Base-by-base conservation (phyloP, 2,113 vertebrate species). In the Phrynocephalus versicolor region DNA sequence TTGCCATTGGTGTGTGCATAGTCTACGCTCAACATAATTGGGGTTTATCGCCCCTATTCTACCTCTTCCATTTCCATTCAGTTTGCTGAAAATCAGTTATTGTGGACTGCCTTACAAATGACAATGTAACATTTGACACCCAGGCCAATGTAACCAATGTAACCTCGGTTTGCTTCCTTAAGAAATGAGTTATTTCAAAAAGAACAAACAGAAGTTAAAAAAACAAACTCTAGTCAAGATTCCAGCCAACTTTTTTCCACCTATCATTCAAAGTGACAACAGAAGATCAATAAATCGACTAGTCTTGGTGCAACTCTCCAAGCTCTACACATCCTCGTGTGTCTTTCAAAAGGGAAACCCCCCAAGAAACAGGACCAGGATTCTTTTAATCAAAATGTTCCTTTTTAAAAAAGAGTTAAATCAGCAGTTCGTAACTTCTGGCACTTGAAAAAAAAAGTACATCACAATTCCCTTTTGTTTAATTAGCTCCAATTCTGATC, bases 381-480 rank as follows among this genome's bases (percentile, higher is more conserved):
- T 80, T 67, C 27, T 15, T 45, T 67, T 45, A 45, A 80, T 18
- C 9, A 80, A 27, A 39, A 62, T 39, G 70, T 19, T 9, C 18
- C 33, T 71, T 71, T 62, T 64, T 19, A 64, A 37, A 15, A 19
- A n/a, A 45, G 27, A 80, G 23, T 41, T 67, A 67, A 64, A 80
- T 65, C 30, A 10, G 35, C 62, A 80, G n/a, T 18, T 67, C 57
- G 21, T 67, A 80, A 67, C 37, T 80, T 67, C 37, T 67, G 62
- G n/a, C 27, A 80, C 25, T 19, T n/a, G 62, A 67, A 80, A 3
- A 19, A 3, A 18, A 65, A 65, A 65, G 45, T n/a, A 67, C 39
- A 67, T 45, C 41, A 16, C 27, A 80, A 80, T 45, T 80, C 79
- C 79, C 62, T 67, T n/a, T 65, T 67, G 79, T 33, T 80, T 80